These are phyloP conservation scores for Brotula barbata DNA, from an alignment of 2,797 vertebrate species.

Conservation along the genomic window DNA sequence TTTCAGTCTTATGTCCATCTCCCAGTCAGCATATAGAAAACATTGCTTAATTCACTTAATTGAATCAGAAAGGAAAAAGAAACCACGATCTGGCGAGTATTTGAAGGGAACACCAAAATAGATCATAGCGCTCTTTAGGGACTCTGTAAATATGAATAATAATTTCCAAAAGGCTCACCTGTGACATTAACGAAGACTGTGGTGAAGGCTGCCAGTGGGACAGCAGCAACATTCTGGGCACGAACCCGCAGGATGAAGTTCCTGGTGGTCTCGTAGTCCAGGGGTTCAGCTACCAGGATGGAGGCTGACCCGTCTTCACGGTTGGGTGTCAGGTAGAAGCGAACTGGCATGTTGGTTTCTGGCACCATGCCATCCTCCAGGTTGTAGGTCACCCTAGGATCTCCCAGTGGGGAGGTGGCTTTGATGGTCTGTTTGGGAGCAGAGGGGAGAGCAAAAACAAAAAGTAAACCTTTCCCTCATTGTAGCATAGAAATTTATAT, in stretches of 20 bases:
- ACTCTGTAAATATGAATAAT: no score
- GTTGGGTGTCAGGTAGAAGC: conserved; percentile 91
- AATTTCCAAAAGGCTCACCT: conserved; percentile 75
- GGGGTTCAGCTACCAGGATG: conserved; percentile 85
- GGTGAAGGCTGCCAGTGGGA: conserved; percentile 86
- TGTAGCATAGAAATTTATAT: neutral
- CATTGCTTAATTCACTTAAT: no score
- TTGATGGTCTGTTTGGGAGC: conserved; percentile 79
- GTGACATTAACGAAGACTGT: conserved; percentile 84
- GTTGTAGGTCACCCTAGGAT: conserved; percentile 87
- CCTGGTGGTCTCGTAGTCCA: conserved; percentile 88
- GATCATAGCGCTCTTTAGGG: no score
- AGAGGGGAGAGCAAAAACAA: conserved; percentile 5
- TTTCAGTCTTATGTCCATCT: no score
- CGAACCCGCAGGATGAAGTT: conserved; percentile 85
- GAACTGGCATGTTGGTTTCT: conserved; percentile 89
- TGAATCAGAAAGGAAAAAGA: no score
- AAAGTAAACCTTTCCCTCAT: neutral
- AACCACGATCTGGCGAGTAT: no score
- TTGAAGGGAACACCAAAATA: no score
- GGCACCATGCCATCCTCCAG: conserved; percentile 89
- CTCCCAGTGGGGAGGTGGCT: conserved; percentile 84
- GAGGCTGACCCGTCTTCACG: conserved; percentile 87
- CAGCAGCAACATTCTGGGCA: conserved; percentile 87
- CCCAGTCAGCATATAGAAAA: no score